Base-by-base conservation (phyloP, 2,113 vertebrate species). In the Spermophilus dauricus region DNA sequence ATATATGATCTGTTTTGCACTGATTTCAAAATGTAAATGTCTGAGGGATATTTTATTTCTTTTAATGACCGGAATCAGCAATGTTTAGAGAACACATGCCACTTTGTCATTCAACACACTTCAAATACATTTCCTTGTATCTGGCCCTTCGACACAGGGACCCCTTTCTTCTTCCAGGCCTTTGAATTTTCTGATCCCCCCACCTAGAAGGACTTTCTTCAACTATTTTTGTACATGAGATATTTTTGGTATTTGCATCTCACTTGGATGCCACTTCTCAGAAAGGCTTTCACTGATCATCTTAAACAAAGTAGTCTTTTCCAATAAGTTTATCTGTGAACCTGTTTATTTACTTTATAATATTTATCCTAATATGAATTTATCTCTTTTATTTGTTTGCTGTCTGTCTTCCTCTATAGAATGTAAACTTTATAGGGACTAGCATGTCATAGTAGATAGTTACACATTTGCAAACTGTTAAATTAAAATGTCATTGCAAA, bases 11-110 rank as follows among this genome's bases (percentile, higher is more conserved):
- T 26, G 32, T 39, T 65, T 42, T 48, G 9, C 4, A 53, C 3
- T 82, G 8, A 78, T 93, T 94, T 81, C 48, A 75, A 90, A 67
- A 45, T 77, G 87, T 39, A 82, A 82, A 76, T 69, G 26, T 53
- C 39, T 22, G 13, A 58, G 13, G 14, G 18, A 13, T 92, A 87
- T 81, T 90, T 80, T 73, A n/a, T 13, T 65, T 39, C 34, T 78
- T 67, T 82, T 89, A 5, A 37, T 22, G 22, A 45, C 4, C 37
- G 11, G 5, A 67, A 48, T 58, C 3, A 28, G 30, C 70, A 72
- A 12, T 4, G 34, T 53, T 84, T 80, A 32, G 26, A 76, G 73
- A 61, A 70, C 65, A 85, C 39, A 32, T 1, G 12, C 5, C 39
- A 9, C 13, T 39, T 17, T 34, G 13, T 65, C 51, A 6, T 14